A percentile compares a stretch with the other conserved stretches of the same genome.
These are phyloP conservation scores for Pissodes strobi DNA, from an alignment of 1,140 invertebrate genomes.

Conservation along the genomic window DNA sequence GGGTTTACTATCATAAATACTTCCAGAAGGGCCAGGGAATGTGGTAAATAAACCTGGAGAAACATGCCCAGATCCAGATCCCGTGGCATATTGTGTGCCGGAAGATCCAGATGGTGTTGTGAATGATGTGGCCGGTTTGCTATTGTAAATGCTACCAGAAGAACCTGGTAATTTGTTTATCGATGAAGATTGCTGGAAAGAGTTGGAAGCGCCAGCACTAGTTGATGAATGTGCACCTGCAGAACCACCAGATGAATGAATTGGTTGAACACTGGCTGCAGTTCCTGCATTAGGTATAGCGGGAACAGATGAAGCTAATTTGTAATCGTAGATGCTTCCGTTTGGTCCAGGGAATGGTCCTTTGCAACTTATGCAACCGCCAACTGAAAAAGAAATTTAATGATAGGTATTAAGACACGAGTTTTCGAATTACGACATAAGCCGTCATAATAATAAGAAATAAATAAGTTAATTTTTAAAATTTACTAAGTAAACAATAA, in stretches of 20 bases:
- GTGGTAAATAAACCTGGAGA: conserved; percentile 17
- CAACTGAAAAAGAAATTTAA: no score
- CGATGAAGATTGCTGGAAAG: background rate
- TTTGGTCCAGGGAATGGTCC: conserved; percentile 44
- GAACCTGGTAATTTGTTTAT: conserved; percentile 20
- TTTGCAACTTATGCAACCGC: conserved; percentile 33
- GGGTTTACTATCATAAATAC: conserved; percentile 33
- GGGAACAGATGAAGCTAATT: conserved; percentile 25
- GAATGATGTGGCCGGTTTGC: conserved; percentile 18
- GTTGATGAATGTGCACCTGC: no score
- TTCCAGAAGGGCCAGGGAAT: conserved; percentile 35
- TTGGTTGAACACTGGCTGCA: no score
- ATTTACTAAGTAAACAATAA: no score
- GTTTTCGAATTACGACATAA: background rate
- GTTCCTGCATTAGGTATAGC: background rate
- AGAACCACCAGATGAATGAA: no score
- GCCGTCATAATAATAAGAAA: background rate
- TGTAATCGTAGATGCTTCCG: conserved; percentile 42
- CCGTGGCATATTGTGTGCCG: no score
- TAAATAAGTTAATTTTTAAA: no score
- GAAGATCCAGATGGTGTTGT: background rate
- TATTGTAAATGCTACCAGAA: conserved; percentile 28
- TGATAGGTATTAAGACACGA: no score
- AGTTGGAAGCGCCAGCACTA: background rate
- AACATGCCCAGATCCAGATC: conserved; percentile 8